A percentile compares a stretch with the other conserved stretches of the same genome.
These are phyloP conservation scores for Rhinichthys klamathensis DNA, from an alignment of 2,113 vertebrate species.

Conservation along the genomic window DNA sequence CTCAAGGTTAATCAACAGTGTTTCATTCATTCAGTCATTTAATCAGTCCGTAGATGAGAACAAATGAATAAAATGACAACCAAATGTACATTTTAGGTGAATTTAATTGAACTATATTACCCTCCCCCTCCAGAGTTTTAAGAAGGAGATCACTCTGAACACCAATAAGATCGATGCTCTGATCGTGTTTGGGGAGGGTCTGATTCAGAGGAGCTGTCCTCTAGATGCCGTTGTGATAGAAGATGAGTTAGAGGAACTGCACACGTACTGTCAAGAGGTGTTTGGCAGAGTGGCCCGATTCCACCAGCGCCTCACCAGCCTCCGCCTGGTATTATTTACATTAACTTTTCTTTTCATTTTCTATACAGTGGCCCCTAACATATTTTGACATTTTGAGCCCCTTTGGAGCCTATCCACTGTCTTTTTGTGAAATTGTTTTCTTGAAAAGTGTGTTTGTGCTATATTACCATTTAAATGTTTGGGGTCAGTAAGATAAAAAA, in stretches of 20 bases:
- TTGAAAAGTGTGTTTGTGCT: neutral
- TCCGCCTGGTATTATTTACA: constrained; percentile 66
- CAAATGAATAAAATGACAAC: neutral
- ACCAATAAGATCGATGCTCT: constrained; percentile 92
- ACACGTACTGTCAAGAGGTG: constrained; percentile 93
- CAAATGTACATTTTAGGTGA: neutral
- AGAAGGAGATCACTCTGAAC: constrained; percentile 91
- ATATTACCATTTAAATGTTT: neutral
- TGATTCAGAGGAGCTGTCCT: constrained; percentile 91
- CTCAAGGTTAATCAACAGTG: constrained; percentile 81
- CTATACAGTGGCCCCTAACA: neutral
- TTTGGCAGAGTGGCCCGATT: constrained; percentile 90
- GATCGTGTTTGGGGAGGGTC: constrained; percentile 88
- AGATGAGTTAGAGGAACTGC: constrained; percentile 90
- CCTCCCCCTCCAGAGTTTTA: constrained; percentile 82
- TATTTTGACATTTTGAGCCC: neutral
- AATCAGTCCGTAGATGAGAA: neutral
- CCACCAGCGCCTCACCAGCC: constrained; percentile 87
- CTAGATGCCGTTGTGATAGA: constrained; percentile 88
- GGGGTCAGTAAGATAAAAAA: neutral
- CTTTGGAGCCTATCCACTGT: neutral
- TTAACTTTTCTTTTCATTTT: neutral
- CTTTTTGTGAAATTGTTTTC: neutral
- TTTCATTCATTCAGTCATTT: neutral
- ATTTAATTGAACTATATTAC: neutral